Base-by-base conservation (phyloP, 2,888 invertebrate species). In the Listrodromus nycthemerus region DNA sequence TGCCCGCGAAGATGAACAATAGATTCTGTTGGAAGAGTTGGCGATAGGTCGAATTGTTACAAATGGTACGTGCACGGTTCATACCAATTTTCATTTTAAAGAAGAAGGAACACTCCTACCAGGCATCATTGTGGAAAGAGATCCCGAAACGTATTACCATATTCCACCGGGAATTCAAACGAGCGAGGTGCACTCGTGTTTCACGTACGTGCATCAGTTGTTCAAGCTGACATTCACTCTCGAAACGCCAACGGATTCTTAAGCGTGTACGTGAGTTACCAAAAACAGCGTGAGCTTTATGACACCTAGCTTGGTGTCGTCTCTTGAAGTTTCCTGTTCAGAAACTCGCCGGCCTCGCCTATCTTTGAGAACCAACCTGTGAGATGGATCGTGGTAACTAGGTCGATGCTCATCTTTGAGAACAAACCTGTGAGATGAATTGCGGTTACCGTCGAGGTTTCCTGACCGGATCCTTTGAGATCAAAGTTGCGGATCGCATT, bases 1-100 rank as follows among this genome's bases (percentile, higher is more conserved):
- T 69, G 69, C 55, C 63, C 55, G 63, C 65, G 74, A 78, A 70
- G 48, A 78, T 27, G 73, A 81, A 81, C 80, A 84, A 84, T 81
- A 58, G 78, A 74, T 33, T 24, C 41, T 50, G 24, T 7, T 41
- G 58, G 21, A 65, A 30, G 61, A 45, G 33, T 61, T 1, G 27
- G 27, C 58, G 33, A 80, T 75, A 80, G 79, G 80, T 79, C 83
- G 75, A 76, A 65, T 80, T 37, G 58, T 71, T 58, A 27, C 65
- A 21, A 55, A 48, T 45, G 19, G 33, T 21, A 50, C 50, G 48
- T 13, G 41, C 52, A 58, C 55, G 33, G n/a, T 37, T 74, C 50
- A 19, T 61, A 13, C 41, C 16, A 2, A 33, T 63, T 48, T 63
- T 48, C 50, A n/a, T 55, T 61, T 61, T 7, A 19, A 21, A n/a